Base-by-base conservation (phyloP, 2,797 vertebrate genomes). In the Gorsachius magnificus region DNA sequence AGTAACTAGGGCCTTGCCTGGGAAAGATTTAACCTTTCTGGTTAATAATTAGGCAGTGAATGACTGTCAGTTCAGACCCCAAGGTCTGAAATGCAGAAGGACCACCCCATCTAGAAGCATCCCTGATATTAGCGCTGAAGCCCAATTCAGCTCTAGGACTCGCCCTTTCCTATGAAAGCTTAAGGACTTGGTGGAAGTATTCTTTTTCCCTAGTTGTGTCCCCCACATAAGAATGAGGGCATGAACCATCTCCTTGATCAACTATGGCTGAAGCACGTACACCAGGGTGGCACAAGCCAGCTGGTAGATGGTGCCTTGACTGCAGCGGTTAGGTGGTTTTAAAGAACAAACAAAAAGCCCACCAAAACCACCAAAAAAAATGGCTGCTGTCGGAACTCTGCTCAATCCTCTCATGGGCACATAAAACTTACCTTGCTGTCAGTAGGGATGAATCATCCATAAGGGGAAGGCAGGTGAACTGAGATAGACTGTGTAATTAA, bases 131-230 rank as follows among this genome's bases (percentile, higher is more conserved):
- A 76, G 46, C 2, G 2, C 76, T 54, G 65, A 66, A 84, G 70
- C 29, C 38, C 61, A 64, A 4, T 18, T 33, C 72, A 19, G 33
- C 13, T 41, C 45, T 21, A 45, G 17, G 21, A 22, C 13, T 13
- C 63, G 16, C 2, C 20, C 18, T 11, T 75, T 79, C 28, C n/a
- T 57, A 26, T 29, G 22, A 54, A 26, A 86, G 36, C n/a, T 75
- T n/a, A 68, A 20, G 20, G 35, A 41, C 38, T 48, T 3, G 0
- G 31, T 29, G 19, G 26, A 36, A 26, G 10, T 24, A 16, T 69
- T 18, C 7, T 53, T 58, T 25, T 25, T 20, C 14, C 5, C 8
- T 31, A 43, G 0, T 24, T 6, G 2, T 18, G 29, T 38, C 36
- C 48, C 25, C 77, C 38, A 24, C 0, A 0, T 36, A 36, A 56